These are phyloP conservation scores for Petaurus breviceps DNA, from an alignment of 2,113 vertebrate species.

Conservation along the genomic window DNA sequence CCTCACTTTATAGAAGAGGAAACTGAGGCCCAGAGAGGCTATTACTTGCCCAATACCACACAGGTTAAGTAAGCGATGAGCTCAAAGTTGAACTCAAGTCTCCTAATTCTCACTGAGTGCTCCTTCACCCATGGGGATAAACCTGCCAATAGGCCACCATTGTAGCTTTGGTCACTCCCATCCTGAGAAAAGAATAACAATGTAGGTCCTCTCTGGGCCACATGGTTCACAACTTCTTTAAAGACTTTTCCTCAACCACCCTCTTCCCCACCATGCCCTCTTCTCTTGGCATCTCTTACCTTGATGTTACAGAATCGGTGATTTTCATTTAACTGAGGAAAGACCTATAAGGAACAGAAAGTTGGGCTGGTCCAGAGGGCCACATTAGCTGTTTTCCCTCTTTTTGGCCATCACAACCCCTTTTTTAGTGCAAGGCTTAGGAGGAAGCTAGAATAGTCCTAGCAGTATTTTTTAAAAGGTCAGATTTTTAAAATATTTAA, in stretches of 20 bases:
- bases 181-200: not conserved
- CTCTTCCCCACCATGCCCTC: not conserved
- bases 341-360: conserved; percentile 72
- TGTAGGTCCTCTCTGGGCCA: not conserved
- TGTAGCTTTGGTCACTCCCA: not conserved
- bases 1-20: not conserved
- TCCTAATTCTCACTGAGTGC: not conserved
- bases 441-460: not conserved
- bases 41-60: not conserved
- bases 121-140: not conserved
- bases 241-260: not conserved
- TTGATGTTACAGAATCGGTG: conserved; percentile 87
- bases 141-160: not conserved
- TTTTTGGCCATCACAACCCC: not conserved
- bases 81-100: not conserved
- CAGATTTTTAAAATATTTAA: not conserved
- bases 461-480: not conserved
- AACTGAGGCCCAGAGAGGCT: not conserved
- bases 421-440: not conserved
- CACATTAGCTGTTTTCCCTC: not conserved
- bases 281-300: conserved; percentile 78
- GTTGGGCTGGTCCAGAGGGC: not conserved
- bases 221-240: not conserved
- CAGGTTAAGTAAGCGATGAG: not conserved
- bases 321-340: conserved; percentile 76